Base-by-base conservation (phyloP, 2,888 invertebrate genomes). In the Caenorhabditis drosophilae region DNA sequence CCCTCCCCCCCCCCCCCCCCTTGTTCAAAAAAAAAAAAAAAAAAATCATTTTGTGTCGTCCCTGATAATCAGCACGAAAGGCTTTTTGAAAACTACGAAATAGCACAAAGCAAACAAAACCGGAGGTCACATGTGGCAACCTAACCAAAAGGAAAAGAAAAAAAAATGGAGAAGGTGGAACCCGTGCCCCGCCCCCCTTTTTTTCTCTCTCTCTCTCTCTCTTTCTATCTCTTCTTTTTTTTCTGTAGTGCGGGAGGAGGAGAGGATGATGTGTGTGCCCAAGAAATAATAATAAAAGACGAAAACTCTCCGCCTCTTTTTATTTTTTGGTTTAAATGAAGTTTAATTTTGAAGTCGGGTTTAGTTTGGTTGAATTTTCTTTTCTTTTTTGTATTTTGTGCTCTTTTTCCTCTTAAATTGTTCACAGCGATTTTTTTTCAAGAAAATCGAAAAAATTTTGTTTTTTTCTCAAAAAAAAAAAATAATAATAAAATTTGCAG, bases 71-170 rank as follows among this genome's bases (percentile, higher is more conserved):
- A n/a, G n/a, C n/a, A n/a, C n/a, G n/a, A n/a, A n/a, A n/a, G n/a
- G n/a, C n/a, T n/a, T n/a, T n/a, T n/a, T n/a, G n/a, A n/a, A n/a
- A n/a, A n/a, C n/a, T n/a, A n/a, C n/a, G n/a, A n/a, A n/a, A 31
- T 31, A 31, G 6, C 31, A 31, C 6, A 6, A 9, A 31, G 31
- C 34, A 38, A 38, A 38, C 42, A 38, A 49, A 63, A 58, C 58
- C 58, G 54, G 63, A 63, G 63, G 58, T 58, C 63, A 58, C 58
- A 63, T 62, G 62, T 51, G 53, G 42, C 51, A 26, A 47, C 41
- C 44, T 53, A 51, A 42, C 7, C 31, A 12, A 31, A 31, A 31
- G 12, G 12, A 31, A 31, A 31, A 31, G 12, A 31, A 6, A 9
- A 12, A 31, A 31, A 9, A 9, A 6, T 31, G 31, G 31, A 9